These are phyloP conservation scores for Desmophyllum pertusum DNA, from an alignment of 92 coral and sea anemone species.

Conservation along the genomic window DNA sequence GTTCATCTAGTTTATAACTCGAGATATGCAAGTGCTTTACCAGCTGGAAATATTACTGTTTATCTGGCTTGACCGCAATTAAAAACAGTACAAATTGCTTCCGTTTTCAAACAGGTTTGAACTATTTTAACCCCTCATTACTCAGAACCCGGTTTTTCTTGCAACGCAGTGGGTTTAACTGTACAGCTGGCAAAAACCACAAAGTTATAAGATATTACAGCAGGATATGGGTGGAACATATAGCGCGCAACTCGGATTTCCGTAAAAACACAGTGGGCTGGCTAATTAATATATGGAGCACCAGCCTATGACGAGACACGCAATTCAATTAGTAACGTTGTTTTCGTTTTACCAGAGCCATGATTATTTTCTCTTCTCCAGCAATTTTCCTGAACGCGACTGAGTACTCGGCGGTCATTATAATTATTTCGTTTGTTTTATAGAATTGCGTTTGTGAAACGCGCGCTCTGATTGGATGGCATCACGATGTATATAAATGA, in stretches of 20 bases:
- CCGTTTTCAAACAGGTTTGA: slow-evolving; percentile 6
- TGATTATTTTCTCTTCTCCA: no score
- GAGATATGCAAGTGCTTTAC: background rate
- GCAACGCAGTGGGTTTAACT: background rate
- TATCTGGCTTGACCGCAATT: background rate
- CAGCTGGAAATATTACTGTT: background rate
- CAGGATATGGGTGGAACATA: background rate
- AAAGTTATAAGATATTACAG: background rate
- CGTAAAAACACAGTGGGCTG: background rate
- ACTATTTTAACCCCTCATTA: background rate
- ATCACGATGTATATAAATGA: background rate
- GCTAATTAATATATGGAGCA: no score
- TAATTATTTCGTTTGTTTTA: background rate
- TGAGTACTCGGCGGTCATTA: background rate
- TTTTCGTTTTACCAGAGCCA: no score
- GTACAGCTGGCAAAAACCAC: background rate
- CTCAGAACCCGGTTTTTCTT: background rate
- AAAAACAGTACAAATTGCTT: background rate
- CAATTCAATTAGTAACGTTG: background rate
- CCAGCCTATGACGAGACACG: background rate
- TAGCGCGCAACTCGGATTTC: background rate
- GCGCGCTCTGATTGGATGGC: background rate
- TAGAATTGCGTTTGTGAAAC: background rate
- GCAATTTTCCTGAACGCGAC: background rate
- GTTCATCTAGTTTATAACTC: background rate